Base-by-base conservation (phyloP, 2,113 vertebrate species). In the Gallinago paraguaiae region DNA sequence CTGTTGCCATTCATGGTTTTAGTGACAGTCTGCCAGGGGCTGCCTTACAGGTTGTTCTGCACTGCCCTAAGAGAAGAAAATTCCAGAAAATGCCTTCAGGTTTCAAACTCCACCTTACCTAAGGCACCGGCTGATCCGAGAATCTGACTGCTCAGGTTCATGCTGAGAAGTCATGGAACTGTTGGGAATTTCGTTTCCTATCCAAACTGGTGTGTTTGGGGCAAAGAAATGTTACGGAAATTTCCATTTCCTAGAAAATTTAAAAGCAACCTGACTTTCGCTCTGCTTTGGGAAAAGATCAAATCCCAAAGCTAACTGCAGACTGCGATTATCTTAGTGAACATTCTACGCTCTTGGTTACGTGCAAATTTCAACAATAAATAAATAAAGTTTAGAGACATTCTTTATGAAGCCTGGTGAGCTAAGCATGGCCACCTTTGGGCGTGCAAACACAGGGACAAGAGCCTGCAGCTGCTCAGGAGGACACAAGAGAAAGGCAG, bases 171-270 rank as follows among this genome's bases (percentile, higher is more conserved):
- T 8, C 51, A 72, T 2, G 4, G 39, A 85, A 72, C 35, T 35
- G 7, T 4, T 31, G 39, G 31, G 30, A 43, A 68, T 68, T 82
- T 28, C 0, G 61, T 31, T 72, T 82, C 78, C 64, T 71, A 54
- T 6, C n/a, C 35, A 60, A 39, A 53, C 25, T 17, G 25, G 13
- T 8, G 6, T 5, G 10, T 17, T 72, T 79, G 14, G 25, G 51
- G 24, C n/a, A 60, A 16, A 53, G 11, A 79, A 75, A 28, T 0
- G 5, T 7, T 71, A 71, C 0, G 0, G 45, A 78, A 51, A 24
- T 45, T 27, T 35, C 67, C 11, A 43, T 65, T 56, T 77, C 37
- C 28, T 25, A 64, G 56, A 67, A 81, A 61, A 74, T 4, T 39
- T 31, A 6, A 63, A 57, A 74, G 10, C 43, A 56, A 27, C 6